Percentiles rank a stretch among this genome's conserved stretches.
These are phyloP conservation scores for Galendromus occidentalis DNA, from an alignment of 1,140 invertebrate species.

Conservation along the genomic window DNA sequence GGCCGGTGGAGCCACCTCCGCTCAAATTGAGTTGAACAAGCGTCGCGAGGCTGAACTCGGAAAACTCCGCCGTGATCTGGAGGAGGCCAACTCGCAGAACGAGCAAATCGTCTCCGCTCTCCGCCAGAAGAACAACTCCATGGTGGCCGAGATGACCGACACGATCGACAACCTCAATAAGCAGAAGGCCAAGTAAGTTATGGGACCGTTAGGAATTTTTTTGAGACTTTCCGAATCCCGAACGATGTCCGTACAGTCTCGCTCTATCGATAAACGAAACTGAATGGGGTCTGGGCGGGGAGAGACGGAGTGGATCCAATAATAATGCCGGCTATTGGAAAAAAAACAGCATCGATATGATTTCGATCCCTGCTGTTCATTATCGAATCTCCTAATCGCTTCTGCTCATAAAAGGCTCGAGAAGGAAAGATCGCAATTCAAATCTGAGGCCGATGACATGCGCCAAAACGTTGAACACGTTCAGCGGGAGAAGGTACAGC, in stretches of 20 bases:
- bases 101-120: slow-evolving; percentile 81
- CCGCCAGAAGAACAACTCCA: slow-evolving; percentile 98
- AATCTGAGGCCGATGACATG: slow-evolving; percentile 82
- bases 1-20: slow-evolving; percentile 93
- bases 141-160: slow-evolving; percentile 92
- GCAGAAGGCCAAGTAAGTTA: slow-evolving; percentile 86
- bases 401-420: slow-evolving; percentile 49
- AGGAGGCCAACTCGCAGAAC: slow-evolving; percentile 94
- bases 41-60: slow-evolving; percentile 94
- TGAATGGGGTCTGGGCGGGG: too few species aligned
- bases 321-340: too few species aligned
- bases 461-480: slow-evolving; percentile 70
- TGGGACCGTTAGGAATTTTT: too few species aligned
- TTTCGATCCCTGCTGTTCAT: too few species aligned
- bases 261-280: too few species aligned
- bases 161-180: slow-evolving; percentile 99
- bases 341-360: too few species aligned
- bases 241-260: too few species aligned
- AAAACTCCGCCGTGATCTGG: slow-evolving; percentile 91
- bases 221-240: too few species aligned
- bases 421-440: slow-evolving; percentile 81
- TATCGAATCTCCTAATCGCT: too few species aligned
- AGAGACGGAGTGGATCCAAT: too few species aligned
- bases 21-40: slow-evolving; percentile 98
- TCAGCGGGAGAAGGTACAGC: slow-evolving; percentile 72